A percentile compares a stretch with the other conserved stretches of the same genome.
Conservation (phyloP, 2,797 vertebrate genomes). For the Coregonus sp. region DNA sequence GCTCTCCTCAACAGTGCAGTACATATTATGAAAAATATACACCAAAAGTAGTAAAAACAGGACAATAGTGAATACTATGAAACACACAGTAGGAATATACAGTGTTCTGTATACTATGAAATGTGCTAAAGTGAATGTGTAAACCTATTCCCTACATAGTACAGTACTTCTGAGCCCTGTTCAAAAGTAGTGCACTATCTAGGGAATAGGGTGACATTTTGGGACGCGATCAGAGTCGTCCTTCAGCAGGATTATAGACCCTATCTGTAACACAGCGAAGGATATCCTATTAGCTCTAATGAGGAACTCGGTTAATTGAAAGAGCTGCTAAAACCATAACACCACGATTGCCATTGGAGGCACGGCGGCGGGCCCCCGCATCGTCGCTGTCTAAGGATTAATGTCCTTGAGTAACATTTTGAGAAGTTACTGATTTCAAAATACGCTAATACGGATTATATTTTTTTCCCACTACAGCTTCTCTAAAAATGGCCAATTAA, state of each 20-base stretch:
- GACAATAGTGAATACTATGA: no score
- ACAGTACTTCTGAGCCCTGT: background rate
- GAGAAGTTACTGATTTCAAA: constrained; percentile 49
- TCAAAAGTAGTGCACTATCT: background rate
- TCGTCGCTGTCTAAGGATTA: constrained; percentile 34
- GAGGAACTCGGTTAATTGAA: constrained; percentile 58
- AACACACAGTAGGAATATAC: no score
- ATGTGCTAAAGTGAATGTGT: no score
- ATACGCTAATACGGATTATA: constrained; percentile 58
- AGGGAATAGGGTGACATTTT: background rate
- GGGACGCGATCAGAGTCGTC: constrained; percentile 9
- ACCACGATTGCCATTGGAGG: constrained; percentile 49
- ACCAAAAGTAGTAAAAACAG: no score
- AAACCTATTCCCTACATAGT: no score
- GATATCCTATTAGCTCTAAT: constrained; percentile 51
- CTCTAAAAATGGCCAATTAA: constrained; percentile 66
- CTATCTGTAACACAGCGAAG: constrained; percentile 37
- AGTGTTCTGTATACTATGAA: no score
- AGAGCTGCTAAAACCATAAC: constrained; percentile 49
- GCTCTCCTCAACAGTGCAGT: no score
- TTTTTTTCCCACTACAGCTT: constrained; percentile 48
- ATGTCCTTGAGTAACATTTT: constrained; percentile 60
- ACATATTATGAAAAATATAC: no score
- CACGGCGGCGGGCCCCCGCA: constrained; percentile 17
- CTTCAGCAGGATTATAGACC: constrained; percentile 9